Base-by-base conservation (phyloP, 1,140 invertebrate species). In the Glossosoma conforme region DNA sequence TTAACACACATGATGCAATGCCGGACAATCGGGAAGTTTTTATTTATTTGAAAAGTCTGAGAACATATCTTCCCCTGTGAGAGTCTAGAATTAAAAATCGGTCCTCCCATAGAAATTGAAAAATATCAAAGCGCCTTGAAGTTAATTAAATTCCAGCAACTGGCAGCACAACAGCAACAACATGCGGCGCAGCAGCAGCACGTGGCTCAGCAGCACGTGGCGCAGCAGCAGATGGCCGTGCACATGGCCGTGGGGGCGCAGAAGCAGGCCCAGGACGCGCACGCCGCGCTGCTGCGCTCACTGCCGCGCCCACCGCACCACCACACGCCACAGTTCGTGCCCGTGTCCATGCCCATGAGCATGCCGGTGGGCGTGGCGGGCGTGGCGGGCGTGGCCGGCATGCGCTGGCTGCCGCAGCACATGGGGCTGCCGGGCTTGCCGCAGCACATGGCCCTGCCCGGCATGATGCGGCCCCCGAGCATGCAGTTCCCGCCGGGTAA, bases 401-500 rank as follows among this genome's bases (percentile, higher is more conserved):
- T 65, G 51, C 75, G 62, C 59, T 51, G 57, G 59, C 68, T 76
- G 65, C 76, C 75, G 83, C 83, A 86, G 78, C 76, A 84, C 62
- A 79, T 83, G 50, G 75, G 84, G 68, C 75, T 82, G 54, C 83
- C 81, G n/a, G n/a, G n/a, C 28, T 81, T 81, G 65, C 77, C 78
- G 52, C 81, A 83, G 66, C 56, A 58, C 10, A 24, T 53, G 47
- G 24, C 80, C 50, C 84, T 84, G 59, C 82, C 84, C 56, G 81
- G 85, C 75, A 83, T 89, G 76, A 77, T 87, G 77, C 80, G 86
- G 65, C 85, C 82, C 60, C 81, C 75, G 60, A 80, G 75, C 61
- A 79, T 83, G 66, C 78, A 80, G 65, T 77, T 86, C 70, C 82
- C 83, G 54, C 82, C 84, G 79, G 83, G 84, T 86, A 77, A 75